phyloP scores from a whole-genome alignment of 1,140 invertebrate species.

The Cardiocondyla obscurior region DNA sequence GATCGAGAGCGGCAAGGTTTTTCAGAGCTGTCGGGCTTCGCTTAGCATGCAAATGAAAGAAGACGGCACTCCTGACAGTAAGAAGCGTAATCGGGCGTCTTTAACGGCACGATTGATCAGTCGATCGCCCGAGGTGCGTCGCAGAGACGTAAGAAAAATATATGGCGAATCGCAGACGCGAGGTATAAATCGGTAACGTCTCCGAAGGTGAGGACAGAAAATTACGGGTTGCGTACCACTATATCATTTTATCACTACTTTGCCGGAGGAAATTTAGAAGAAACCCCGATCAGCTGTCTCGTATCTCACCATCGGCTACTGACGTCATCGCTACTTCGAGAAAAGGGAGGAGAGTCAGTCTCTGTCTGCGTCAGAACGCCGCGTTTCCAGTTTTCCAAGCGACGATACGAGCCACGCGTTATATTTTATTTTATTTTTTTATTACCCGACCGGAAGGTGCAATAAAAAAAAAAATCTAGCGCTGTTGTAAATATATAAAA shows the following conservation, averaged over 20 bases:
- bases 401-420: background rate
- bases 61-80: conserved; percentile 5
- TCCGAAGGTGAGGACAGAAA: conserved; percentile 26
- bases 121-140: conserved; percentile 20
- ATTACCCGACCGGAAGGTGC: background rate
- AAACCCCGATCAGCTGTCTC: background rate
- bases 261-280: conserved; percentile 24
- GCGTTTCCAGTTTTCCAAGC: conserved; percentile 6
- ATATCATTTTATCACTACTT: conserved; percentile 11
- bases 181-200: conserved; percentile 24
- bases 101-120: conserved; percentile 16
- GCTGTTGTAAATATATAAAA: background rate
- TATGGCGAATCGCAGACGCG: conserved; percentile 4
- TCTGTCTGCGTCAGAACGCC: background rate
- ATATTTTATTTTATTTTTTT: conserved; percentile 1
- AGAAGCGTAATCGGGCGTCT: background rate
- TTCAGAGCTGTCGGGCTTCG: background rate
- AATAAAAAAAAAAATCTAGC: background rate
- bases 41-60: background rate
- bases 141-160: background rate
- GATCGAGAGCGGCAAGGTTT: background rate
- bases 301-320: background rate
- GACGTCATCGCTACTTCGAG: background rate
- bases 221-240: conserved; percentile 3
- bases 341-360: conserved; percentile 28